Evolutionary conservation across 2,888 invertebrate species (phyloP).

Genomic region (Bombylius major): DNA sequence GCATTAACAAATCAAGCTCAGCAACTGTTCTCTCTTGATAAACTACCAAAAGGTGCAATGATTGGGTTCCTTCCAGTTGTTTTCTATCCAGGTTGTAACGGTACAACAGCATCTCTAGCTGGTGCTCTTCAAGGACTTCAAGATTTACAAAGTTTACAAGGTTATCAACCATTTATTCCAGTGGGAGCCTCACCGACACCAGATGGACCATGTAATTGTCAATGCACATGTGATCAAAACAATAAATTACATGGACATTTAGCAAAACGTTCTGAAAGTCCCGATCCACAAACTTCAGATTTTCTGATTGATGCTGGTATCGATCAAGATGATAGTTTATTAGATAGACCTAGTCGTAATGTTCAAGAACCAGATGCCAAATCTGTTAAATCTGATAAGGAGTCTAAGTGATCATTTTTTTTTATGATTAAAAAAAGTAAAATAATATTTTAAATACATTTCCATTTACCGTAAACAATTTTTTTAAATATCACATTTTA

Average conservation of each 20-base stretch:
- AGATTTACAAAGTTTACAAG: slow-evolving; percentile 9
- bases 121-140: slow-evolving; percentile 14
- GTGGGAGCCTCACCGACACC: not conserved
- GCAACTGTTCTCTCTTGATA: slow-evolving; percentile 28
- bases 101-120: slow-evolving; percentile 29
- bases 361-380: not conserved
- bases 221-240: slow-evolving; percentile 2
- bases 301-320: not conserved
- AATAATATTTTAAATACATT: too few relatives aligned
- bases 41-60: slow-evolving; percentile 43
- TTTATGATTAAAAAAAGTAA: not conserved
- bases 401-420: not conserved
- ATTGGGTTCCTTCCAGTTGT: slow-evolving; percentile 60
- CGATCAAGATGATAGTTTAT: not conserved
- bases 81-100: slow-evolving; percentile 51
- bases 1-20: slow-evolving; percentile 25
- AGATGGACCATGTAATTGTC: slow-evolving; percentile 2
- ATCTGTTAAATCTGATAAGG: not conserved
- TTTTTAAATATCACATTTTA: not conserved
- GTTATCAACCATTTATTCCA: slow-evolving; percentile 9
- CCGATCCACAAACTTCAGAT: not conserved
- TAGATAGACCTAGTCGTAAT: not conserved
- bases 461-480: not conserved
- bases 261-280: slow-evolving; percentile 1
- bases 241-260: not conserved